Evolutionary conservation across 2,888 invertebrate genomes (phyloP), one percentile per base, ranked within the genome.

Genomic region (Luffia ferchaultella): DNA sequence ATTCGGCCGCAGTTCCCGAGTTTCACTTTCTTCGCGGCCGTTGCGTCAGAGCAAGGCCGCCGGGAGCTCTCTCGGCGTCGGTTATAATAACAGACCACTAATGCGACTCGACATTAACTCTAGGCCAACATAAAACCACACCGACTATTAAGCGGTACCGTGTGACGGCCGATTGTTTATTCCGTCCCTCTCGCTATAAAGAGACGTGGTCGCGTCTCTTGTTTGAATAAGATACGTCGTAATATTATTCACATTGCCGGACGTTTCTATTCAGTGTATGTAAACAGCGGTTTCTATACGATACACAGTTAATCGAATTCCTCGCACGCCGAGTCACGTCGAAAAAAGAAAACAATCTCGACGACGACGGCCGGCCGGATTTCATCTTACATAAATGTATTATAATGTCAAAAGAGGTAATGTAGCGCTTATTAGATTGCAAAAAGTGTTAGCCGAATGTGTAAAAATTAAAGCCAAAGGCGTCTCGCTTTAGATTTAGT

Each of bases 21-120:
- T 76, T 76, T 76, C 75, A 73, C 77, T 77, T 77, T 76, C 74
- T 67, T 75, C 58, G 55, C 45, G 45, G 48, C n/a, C 40, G 60
- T 70, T 72, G 62, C 70, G 69, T 70, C 69, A 71, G 57, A 30
- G 30, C 68, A 70, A 73, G 70, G 68, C 67, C 68, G 60, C 61
- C 62, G 61, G 61, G 62, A 60, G 52, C 50, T 49, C 43, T 48
- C 43, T 30, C 45, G 45, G 48, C 61, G 60, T 53, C 57, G 58
- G 56, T 58, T 59, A 58, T 57, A 16, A 30, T 19, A 45, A 41
- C 40, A 15, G 7, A 43, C 49, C 45, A 62, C 66, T 65, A 68
- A 70, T 65, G 65, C 61, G 58, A 60, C 57, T 61, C 60, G 61
- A 63, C 67, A 67, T 67, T 63, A 68, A 62, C 60, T 54, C 49